Evolutionary conservation across 2,888 invertebrate genomes (phyloP), one percentile per base, ranked within the genome.

Genomic region (Ochropleura leucogaster): DNA sequence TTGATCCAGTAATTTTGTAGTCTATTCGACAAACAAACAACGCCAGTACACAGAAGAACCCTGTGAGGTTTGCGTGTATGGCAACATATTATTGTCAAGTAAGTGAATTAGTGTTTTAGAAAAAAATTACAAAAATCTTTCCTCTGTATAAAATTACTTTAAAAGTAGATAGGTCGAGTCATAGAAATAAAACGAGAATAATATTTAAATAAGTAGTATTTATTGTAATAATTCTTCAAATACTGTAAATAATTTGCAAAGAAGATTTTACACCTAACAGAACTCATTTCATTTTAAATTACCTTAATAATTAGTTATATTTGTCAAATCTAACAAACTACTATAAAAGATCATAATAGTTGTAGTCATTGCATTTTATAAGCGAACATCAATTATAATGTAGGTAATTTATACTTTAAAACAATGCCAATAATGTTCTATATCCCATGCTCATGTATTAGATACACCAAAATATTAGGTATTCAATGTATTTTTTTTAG

Each of bases 101-200:
- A n/a, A n/a, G n/a, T n/a, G n/a, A n/a, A n/a, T n/a, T n/a, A n/a
- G n/a, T n/a, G n/a, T n/a, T n/a, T n/a, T n/a, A n/a, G n/a, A n/a
- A n/a, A n/a, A n/a, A n/a, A n/a, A n/a, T n/a, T n/a, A n/a, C n/a
- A 2, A 30, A 30, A 30, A 30, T 30, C 30, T 30, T 30, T 30
- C 30, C 30, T 30, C 30, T 30, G 30, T 30, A 30, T 30, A 30
- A 30, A 2, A 30, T 30, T 30, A 30, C 30, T 30, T 30, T 30
- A 30, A 30, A 30, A 30, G 30, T 30, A 42, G 40, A 40, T 40
- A 18, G n/a, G 18, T 51, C 2, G 12, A 57, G n/a, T 30, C 3
- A 16, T 40, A 7, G 44, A 49, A 76, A 76, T 79, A 49, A 76
- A 71, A 76, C 55, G 1, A 55, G 63, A 49, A 55, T 16, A 55